Percentiles rank a stretch among this genome's conserved stretches.
These are phyloP conservation scores for Euleptes europaea DNA, from an alignment of 2,113 vertebrate genomes.

Conservation along the genomic window DNA sequence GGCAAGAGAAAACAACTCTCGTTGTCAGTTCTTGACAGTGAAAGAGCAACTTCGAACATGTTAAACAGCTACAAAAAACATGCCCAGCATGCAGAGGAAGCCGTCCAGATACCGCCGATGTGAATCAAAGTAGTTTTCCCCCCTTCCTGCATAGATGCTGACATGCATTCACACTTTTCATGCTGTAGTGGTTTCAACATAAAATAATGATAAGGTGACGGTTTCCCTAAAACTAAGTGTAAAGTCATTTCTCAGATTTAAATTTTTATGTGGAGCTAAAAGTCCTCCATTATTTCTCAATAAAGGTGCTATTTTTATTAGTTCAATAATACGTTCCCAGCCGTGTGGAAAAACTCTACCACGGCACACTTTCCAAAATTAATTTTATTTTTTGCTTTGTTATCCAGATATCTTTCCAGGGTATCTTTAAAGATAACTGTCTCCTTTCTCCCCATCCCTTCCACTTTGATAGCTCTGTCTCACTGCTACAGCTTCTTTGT, in stretches of 20 bases:
- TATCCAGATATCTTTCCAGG: slow-evolving; percentile 33
- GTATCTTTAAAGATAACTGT: slow-evolving; percentile 49
- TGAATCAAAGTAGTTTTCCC: not conserved
- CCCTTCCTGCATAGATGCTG: not conserved
- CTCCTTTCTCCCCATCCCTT: not conserved
- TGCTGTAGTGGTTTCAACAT: not conserved
- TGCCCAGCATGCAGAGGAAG: not conserved
- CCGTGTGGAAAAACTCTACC: slow-evolving; percentile 45
- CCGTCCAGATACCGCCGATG: too few relatives aligned
- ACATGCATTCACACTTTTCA: not conserved
- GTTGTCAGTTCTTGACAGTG: not conserved
- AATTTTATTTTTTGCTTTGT: slow-evolving; percentile 52
- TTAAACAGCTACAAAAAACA: not conserved
- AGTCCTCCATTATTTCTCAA: slow-evolving; percentile 41
- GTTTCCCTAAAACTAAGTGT: slow-evolving; percentile 14
- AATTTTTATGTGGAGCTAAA: slow-evolving; percentile 45
- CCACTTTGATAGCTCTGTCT: slow-evolving; percentile 39
- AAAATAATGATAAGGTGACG: slow-evolving; percentile 21
- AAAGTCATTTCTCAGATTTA: slow-evolving; percentile 42
- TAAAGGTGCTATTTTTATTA: slow-evolving; percentile 46
- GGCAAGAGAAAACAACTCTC: not conserved
- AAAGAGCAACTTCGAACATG: not conserved
- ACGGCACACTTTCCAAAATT: slow-evolving; percentile 42
- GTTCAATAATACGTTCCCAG: slow-evolving; percentile 42
- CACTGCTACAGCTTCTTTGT: slow-evolving; percentile 30